These are phyloP conservation scores for Adoxophyes honmai DNA, from an alignment of 1,140 invertebrate species.

Conservation along the genomic window DNA sequence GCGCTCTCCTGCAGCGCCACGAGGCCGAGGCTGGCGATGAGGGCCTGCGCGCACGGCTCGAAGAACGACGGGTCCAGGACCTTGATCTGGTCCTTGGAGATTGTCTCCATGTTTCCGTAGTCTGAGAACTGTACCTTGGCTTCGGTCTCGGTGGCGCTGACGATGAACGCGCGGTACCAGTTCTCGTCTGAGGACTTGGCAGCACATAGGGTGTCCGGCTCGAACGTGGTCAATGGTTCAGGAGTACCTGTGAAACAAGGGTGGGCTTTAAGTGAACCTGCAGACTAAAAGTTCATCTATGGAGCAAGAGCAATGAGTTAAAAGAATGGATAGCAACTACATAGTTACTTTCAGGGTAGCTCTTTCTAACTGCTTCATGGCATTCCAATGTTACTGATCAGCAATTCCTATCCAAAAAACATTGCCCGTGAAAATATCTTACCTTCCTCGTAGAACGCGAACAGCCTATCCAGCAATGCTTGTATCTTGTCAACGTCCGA, in stretches of 20 bases:
- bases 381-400: too few relatives aligned
- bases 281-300: too few relatives aligned
- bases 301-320: too few relatives aligned
- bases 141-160: slow-evolving; percentile 61
- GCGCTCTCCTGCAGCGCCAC: slow-evolving; percentile 49
- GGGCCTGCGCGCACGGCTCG: slow-evolving; percentile 72
- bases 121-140: slow-evolving; percentile 84
- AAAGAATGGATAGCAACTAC: too few relatives aligned
- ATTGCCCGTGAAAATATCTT: slow-evolving; percentile 16
- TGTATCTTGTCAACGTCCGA: slow-evolving; percentile 61
- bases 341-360: too few relatives aligned
- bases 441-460: slow-evolving; percentile 79
- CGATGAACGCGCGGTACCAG: slow-evolving; percentile 83
- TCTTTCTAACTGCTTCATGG: too few relatives aligned
- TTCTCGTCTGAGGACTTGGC: slow-evolving; percentile 79
- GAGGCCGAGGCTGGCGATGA: slow-evolving; percentile 70
- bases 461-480: slow-evolving; percentile 75
- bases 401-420: too few relatives aligned
- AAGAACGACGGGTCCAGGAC: slow-evolving; percentile 77
- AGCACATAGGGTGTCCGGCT: slow-evolving; percentile 77
- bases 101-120: slow-evolving; percentile 85
- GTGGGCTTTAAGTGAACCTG: background rate
- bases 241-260: slow-evolving; percentile 42
- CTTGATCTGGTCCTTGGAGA: slow-evolving; percentile 73
- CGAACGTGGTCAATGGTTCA: slow-evolving; percentile 46